Percentiles rank a stretch among this genome's conserved stretches.
phyloP scores from a whole-genome alignment of 2,888 invertebrate species.

The Diarsia mendica region DNA sequence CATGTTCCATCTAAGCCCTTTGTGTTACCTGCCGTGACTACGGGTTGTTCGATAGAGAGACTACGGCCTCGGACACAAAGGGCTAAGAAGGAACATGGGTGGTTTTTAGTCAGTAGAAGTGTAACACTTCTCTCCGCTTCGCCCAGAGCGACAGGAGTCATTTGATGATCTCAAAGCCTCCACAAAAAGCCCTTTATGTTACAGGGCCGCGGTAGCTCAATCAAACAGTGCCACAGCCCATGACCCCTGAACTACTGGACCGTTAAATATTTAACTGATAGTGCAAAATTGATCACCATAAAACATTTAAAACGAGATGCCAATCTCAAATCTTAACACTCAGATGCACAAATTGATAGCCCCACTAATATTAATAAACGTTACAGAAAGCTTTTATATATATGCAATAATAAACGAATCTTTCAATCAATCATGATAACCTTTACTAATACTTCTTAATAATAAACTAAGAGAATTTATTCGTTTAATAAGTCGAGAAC shows the following conservation, averaged over 20 bases:
- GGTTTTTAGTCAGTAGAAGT: too few species aligned
- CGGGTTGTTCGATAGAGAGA: too few species aligned
- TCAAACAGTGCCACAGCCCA: too few species aligned
- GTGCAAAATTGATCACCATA: not conserved
- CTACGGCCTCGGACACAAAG: too few species aligned
- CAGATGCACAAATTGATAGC: slow-evolving; percentile 48
- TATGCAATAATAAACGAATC: slow-evolving; percentile 54
- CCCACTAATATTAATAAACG: slow-evolving; percentile 45
- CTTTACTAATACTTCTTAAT: slow-evolving; percentile 76
- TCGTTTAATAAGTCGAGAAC: slow-evolving; percentile 65
- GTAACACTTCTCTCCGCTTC: too few species aligned
- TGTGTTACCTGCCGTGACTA: too few species aligned
- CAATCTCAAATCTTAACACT: slow-evolving; percentile 16
- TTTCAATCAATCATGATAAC: slow-evolving; percentile 73
- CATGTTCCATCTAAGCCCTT: too few species aligned
- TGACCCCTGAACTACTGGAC: not conserved
- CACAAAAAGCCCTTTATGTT: too few species aligned
- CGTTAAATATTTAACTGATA: not conserved
- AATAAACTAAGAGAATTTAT: slow-evolving; percentile 72
- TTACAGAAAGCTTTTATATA: slow-evolving; percentile 52
- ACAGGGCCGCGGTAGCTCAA: too few species aligned
- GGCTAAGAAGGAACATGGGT: too few species aligned
- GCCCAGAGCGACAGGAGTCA: too few species aligned
- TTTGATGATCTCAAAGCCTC: too few species aligned
- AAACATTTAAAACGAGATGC: slow-evolving; percentile 12